Evolutionary conservation across 2,113 vertebrate species (phyloP).

Genomic region (Tringa solitaria): DNA sequence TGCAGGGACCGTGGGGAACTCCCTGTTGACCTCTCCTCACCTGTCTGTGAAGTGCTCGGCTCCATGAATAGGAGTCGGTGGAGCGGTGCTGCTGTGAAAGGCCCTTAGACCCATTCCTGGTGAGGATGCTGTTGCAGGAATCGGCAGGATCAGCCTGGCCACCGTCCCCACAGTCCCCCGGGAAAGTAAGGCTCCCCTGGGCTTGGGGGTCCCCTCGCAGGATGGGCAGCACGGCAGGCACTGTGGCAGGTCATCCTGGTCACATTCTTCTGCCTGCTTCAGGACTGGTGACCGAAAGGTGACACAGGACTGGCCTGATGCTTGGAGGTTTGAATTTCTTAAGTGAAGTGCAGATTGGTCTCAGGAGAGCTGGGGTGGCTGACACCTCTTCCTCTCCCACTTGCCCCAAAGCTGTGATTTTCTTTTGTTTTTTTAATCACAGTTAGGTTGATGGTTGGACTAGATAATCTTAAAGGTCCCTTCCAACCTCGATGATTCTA

Average conservation of each 20-base stretch:
- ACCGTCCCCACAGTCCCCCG: rapidly evolving
- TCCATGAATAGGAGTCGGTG: rapidly evolving
- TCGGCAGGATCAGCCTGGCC: neutral
- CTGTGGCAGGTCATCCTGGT: neutral
- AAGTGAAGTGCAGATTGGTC: neutral
- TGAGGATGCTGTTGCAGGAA: neutral
- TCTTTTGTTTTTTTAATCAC: too few species aligned
- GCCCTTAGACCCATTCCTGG: neutral
- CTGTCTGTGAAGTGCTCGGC: neutral
- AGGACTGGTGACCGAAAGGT: neutral
- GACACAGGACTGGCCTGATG: too few species aligned
- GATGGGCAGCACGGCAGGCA: neutral
- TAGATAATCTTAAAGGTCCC: too few species aligned
- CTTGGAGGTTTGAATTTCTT: neutral
- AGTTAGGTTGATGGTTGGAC: too few species aligned
- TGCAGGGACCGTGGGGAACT: neutral
- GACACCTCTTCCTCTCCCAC: neutral
- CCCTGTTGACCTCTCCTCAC: neutral
- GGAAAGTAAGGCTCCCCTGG: neutral
- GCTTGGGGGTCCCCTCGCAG: rapidly evolving
- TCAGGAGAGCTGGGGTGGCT: neutral
- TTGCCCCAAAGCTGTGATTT: too few species aligned
- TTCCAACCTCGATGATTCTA: too few species aligned
- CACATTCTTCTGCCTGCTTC: neutral
- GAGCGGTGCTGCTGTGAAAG: neutral